Conservation (phyloP, 1,140 invertebrate species). For the Cydia pomonella region DNA sequence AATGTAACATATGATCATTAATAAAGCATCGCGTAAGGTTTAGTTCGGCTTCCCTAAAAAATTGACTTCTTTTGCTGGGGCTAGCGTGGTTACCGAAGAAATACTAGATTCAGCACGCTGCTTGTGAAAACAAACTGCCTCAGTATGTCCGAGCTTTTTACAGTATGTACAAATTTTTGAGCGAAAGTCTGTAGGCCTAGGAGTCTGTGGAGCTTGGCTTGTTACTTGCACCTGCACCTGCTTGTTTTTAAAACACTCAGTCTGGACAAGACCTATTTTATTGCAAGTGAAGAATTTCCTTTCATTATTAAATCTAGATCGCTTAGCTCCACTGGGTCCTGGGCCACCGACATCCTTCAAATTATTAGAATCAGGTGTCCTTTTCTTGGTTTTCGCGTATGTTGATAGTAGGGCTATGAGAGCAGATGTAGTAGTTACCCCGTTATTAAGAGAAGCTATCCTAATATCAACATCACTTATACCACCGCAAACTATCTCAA, state of each 20-base stretch:
- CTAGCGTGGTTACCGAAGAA: not conserved
- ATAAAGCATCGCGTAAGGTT: slow-evolving; percentile 11
- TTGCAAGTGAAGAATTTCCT: not conserved
- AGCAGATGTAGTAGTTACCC: slow-evolving; percentile 17
- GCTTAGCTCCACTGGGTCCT: not conserved
- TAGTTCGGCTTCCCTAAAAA: slow-evolving; percentile 26
- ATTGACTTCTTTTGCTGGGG: not conserved
- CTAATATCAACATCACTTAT: slow-evolving; percentile 30
- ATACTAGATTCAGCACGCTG: not conserved
- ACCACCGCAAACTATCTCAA: slow-evolving; percentile 37
- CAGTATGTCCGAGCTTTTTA: slow-evolving; percentile 9
- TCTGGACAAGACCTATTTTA: not conserved
- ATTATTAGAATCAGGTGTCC: not conserved
- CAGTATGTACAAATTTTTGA: not conserved
- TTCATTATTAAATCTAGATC: not conserved
- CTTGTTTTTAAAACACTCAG: not conserved
- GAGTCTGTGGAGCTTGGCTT: not conserved
- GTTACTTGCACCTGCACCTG: not conserved
- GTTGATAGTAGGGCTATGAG: slow-evolving; percentile 29
- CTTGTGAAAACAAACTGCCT: slow-evolving; percentile 13
- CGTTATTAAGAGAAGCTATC: slow-evolving; percentile 32
- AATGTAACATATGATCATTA: not conserved
- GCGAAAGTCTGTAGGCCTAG: not conserved
- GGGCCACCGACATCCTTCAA: not conserved
- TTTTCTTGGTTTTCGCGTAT: slow-evolving; percentile 19